A percentile compares a stretch with the other conserved stretches of the same genome.
Conservation (phyloP, 2,113 vertebrate species). For the Penelope pileata region DNA sequence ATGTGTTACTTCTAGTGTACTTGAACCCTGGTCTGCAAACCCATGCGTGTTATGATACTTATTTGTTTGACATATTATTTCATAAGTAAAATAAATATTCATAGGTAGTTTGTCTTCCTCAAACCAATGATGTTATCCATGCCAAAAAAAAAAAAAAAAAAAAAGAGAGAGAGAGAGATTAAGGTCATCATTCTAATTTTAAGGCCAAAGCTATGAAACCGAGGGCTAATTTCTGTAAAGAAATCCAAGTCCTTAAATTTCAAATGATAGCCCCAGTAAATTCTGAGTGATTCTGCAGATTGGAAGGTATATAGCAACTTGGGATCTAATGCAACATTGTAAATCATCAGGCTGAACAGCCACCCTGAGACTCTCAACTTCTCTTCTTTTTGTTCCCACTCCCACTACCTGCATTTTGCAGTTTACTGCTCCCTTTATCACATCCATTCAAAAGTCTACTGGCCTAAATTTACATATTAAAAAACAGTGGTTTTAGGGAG, state of each 20-base stretch:
- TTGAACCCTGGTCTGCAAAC: neutral
- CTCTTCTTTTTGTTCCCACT: neutral
- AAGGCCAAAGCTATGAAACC: neutral
- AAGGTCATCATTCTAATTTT: neutral
- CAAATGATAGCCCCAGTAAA: neutral
- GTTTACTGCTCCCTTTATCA: neutral
- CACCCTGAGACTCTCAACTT: neutral
- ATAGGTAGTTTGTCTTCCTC: neutral
- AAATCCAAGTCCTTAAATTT: neutral
- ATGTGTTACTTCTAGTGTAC: neutral
- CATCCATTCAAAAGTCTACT: neutral
- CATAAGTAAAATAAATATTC: neutral
- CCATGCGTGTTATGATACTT: neutral
- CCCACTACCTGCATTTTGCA: neutral
- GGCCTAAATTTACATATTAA: neutral
- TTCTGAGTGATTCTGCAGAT: neutral
- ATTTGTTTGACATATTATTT: neutral
- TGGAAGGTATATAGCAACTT: neutral
- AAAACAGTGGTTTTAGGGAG: neutral
- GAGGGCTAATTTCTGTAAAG: neutral
- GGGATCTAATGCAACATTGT: neutral
- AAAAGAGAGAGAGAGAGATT: neutral
- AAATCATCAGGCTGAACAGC: neutral
- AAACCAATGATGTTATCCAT: neutral
- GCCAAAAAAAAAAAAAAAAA: neutral